Evolutionary conservation across 2,797 vertebrate genomes (phyloP).

Genomic region (Eurystomus glaucurus): DNA sequence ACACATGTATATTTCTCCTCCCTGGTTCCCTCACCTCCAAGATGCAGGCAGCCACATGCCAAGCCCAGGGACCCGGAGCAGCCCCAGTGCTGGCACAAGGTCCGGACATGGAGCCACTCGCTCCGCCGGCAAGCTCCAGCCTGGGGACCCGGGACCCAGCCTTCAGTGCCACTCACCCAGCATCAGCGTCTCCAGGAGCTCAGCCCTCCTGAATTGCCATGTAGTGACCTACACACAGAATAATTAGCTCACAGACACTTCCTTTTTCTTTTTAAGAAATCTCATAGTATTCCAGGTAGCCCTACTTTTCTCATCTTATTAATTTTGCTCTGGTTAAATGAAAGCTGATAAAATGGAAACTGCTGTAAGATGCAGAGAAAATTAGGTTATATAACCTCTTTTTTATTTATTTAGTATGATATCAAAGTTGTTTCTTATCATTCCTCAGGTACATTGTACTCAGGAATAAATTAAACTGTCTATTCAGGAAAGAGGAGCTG

Average conservation of each 20-base stretch:
- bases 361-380: slow-evolving; percentile 26
- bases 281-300: neutral
- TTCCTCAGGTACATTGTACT: slow-evolving; percentile 59
- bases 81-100: fast-evolving
- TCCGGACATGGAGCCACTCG: fast-evolving
- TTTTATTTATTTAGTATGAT: slow-evolving; percentile 70
- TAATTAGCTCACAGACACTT: neutral
- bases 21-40: neutral
- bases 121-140: fast-evolving
- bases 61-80: fast-evolving
- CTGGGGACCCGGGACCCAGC: fast-evolving
- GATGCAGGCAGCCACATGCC: fast-evolving
- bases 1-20: fast-evolving
- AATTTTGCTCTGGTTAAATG: slow-evolving; percentile 34
- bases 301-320: neutral
- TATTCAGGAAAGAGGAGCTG: slow-evolving; percentile 51
- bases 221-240: neutral
- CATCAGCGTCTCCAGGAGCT: neutral
- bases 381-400: slow-evolving; percentile 53
- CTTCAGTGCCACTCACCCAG: neutral
- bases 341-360: slow-evolving; percentile 47
- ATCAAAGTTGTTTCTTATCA: slow-evolving; percentile 70
- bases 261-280: neutral
- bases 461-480: slow-evolving; percentile 69
- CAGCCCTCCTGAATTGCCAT: neutral